Conservation (phyloP, 2,113 vertebrate species). For the Muntiacus muntjak region DNA sequence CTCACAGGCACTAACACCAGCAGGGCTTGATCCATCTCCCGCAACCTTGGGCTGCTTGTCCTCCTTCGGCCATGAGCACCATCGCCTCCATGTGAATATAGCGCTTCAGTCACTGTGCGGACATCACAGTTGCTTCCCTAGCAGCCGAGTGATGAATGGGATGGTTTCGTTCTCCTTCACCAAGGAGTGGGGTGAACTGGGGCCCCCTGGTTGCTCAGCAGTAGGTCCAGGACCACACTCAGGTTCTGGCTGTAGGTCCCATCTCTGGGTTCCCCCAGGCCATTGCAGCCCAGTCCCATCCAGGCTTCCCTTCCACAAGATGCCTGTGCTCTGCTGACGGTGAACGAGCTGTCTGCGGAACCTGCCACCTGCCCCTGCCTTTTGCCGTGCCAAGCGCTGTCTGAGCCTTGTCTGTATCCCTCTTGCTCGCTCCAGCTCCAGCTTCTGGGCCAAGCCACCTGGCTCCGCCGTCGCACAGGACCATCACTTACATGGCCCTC, state of each 20-base stretch:
- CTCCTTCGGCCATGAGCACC: neutral
- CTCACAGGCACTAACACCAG: neutral
- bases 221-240: neutral
- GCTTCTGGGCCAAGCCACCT: neutral
- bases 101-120: accelerated
- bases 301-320: neutral
- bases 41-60: neutral
- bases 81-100: accelerated
- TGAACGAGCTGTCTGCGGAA: neutral
- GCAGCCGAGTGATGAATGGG: neutral
- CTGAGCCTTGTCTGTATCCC: accelerated
- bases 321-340: neutral
- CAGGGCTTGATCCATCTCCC: neutral
- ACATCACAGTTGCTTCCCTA: accelerated
- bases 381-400: accelerated
- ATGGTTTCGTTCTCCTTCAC: neutral
- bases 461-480: neutral
- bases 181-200: neutral
- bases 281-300: neutral
- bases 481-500: neutral
- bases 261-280: neutral
- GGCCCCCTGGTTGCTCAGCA: neutral
- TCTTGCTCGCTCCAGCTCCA: neutral
- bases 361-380: neutral
- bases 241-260: neutral